A percentile compares a stretch with the other conserved stretches of the same genome.
These are phyloP conservation scores for Lapara coniferarum DNA, from an alignment of 2,888 invertebrate genomes.

Conservation along the genomic window DNA sequence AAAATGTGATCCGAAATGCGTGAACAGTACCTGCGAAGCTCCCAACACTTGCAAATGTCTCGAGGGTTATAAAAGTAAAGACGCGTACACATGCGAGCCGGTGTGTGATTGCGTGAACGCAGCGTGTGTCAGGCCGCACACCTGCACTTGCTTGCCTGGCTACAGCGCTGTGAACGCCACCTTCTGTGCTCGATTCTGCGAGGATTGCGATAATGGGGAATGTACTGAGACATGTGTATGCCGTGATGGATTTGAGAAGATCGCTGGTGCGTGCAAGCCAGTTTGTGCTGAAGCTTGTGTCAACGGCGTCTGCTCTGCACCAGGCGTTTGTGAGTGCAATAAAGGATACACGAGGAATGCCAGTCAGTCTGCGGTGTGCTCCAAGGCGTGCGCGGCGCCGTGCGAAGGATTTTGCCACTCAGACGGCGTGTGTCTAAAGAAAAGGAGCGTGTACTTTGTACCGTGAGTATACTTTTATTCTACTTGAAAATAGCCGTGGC, in stretches of 20 bases:
- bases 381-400: constrained; percentile 41
- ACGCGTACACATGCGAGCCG: constrained; percentile 26
- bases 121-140: constrained; percentile 43
- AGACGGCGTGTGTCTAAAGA: constrained; percentile 33
- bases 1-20: constrained; percentile 46
- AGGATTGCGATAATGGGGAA: constrained; percentile 37
- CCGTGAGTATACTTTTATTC: constrained; percentile 31
- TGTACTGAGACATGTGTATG: constrained; percentile 39
- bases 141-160: constrained; percentile 44
- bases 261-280: constrained; percentile 30
- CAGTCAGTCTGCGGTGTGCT: constrained; percentile 36
- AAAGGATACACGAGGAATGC: constrained; percentile 32
- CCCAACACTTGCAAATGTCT: constrained; percentile 55
- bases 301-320: constrained; percentile 39
- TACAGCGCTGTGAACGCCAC: constrained; percentile 33
- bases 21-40: constrained; percentile 53
- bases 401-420: constrained; percentile 44
- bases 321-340: constrained; percentile 37
- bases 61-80: constrained; percentile 38
- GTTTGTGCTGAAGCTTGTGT: constrained; percentile 33
- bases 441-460: constrained; percentile 27
- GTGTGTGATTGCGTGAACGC: constrained; percentile 39
- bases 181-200: constrained; percentile 33
- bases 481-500: too few relatives aligned
- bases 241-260: constrained; percentile 29